phyloP scores from a whole-genome alignment of 1,140 invertebrate genomes.

The Drosophila persimilis region DNA sequence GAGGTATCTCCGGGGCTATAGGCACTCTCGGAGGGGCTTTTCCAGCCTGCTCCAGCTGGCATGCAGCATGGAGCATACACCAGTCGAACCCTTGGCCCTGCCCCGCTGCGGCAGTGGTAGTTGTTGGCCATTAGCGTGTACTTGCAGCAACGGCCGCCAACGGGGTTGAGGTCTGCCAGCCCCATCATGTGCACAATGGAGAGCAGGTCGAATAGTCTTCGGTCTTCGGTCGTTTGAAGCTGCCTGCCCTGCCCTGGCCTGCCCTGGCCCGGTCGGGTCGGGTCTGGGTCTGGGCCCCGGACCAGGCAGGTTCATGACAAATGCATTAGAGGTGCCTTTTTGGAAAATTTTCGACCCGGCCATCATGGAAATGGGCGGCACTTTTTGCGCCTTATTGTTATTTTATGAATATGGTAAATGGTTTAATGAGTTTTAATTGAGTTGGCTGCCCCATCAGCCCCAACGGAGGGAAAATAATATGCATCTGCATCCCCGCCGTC shows the following conservation, averaged over 20 bases:
- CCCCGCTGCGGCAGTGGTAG: slow-evolving; percentile 17
- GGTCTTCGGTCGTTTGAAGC: slow-evolving; percentile 44
- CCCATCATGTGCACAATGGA: slow-evolving; percentile 79
- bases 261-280: slow-evolving; percentile 8
- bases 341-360: slow-evolving; percentile 21
- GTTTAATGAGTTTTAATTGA: slow-evolving; percentile 82
- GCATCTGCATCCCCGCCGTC: neutral
- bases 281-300: slow-evolving; percentile 4
- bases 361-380: slow-evolving; percentile 44
- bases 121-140: slow-evolving; percentile 78
- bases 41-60: too few species aligned
- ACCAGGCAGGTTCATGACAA: slow-evolving; percentile 76
- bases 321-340: slow-evolving; percentile 61
- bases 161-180: slow-evolving; percentile 66
- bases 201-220: slow-evolving; percentile 67
- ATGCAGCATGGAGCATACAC: too few species aligned
- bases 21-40: neutral
- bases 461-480: slow-evolving; percentile 8
- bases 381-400: slow-evolving; percentile 68
- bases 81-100: neutral
- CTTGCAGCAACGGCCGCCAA: slow-evolving; percentile 69
- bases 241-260: slow-evolving; percentile 18
- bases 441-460: slow-evolving; percentile 27
- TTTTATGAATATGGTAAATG: slow-evolving; percentile 80
- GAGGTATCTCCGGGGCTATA: neutral